Percentiles rank a stretch among this genome's conserved stretches.
Conservation (phyloP, 2,113 vertebrate species). For the Apaloderma vittatum region DNA sequence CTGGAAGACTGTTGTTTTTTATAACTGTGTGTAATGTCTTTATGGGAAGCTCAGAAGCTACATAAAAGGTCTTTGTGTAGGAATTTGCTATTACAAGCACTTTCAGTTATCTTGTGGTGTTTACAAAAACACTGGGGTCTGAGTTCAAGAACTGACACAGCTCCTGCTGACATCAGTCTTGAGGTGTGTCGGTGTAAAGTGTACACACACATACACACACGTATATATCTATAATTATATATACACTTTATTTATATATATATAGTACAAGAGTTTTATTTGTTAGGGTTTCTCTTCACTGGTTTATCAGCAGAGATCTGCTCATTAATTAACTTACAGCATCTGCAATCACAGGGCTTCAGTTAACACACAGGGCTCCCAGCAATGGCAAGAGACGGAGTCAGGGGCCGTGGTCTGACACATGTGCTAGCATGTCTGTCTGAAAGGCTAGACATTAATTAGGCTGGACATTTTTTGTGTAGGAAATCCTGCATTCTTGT, state of each 20-base stretch:
- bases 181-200: not conserved
- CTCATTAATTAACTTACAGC: not conserved
- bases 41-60: slow-evolving; percentile 11
- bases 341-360: not conserved
- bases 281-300: not conserved
- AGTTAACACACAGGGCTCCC: not conserved
- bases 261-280: not conserved
- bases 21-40: slow-evolving; percentile 2
- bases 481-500: not conserved
- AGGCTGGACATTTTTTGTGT: not conserved
- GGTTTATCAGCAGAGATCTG: not conserved
- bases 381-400: not conserved
- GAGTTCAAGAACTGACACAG: not conserved
- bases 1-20: slow-evolving; percentile 37
- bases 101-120: not conserved
- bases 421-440: accelerated
- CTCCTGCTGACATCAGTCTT: not conserved
- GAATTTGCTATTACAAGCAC: not conserved
- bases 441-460: not conserved
- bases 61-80: not conserved
- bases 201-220: no score
- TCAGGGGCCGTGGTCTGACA: not conserved
- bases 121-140: not conserved
- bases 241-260: not conserved
- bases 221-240: not conserved